Conservation (phyloP, 2,888 invertebrate genomes). For the Thysanoteuthis rhombus region DNA sequence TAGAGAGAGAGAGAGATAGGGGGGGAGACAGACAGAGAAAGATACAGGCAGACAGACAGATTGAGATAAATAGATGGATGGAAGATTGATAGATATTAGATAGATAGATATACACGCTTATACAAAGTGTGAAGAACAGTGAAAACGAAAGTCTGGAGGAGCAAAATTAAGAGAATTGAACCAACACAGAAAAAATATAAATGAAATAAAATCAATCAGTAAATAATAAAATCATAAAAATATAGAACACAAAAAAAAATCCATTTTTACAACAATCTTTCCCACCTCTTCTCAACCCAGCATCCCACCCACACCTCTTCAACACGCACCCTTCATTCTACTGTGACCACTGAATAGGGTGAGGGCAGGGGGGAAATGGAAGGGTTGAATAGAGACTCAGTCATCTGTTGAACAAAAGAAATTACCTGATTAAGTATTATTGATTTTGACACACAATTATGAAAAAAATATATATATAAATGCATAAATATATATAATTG, state of each 20-base stretch:
- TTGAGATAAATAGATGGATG: no score
- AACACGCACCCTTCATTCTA: not conserved
- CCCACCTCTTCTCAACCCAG: not conserved
- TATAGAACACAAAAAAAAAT: not conserved
- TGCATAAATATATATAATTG: not conserved
- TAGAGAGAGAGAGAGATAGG: not conserved
- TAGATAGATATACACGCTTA: no score
- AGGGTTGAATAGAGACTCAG: not conserved
- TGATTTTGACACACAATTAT: conserved; percentile 12
- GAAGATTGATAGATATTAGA: no score
- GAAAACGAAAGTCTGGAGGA: not conserved
- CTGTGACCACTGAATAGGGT: not conserved
- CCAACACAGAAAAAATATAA: not conserved
- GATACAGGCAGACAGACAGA: no score
- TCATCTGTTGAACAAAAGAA: conserved; percentile 12
- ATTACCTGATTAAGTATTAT: conserved; percentile 12
- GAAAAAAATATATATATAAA: not conserved
- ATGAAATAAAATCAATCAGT: not conserved
- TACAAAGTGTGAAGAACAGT: no score
- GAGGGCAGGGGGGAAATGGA: not conserved
- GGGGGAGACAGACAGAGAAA: no score
- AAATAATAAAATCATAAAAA: not conserved
- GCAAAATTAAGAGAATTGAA: not conserved
- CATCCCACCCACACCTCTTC: not conserved
- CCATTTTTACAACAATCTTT: not conserved